Conservation (phyloP, 2,113 vertebrate species). For the Megaptera novaeangliae region DNA sequence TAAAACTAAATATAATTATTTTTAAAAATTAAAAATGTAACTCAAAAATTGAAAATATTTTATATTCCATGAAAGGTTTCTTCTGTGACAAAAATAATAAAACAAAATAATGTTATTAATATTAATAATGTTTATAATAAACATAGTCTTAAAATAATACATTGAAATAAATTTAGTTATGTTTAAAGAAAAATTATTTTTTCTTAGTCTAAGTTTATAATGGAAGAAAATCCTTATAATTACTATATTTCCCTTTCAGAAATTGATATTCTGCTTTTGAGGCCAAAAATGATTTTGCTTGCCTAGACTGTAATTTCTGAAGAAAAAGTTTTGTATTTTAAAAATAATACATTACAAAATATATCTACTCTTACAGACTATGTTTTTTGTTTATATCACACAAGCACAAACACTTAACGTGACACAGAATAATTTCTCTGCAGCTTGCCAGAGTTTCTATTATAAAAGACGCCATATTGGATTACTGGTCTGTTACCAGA, state of each 20-base stretch:
- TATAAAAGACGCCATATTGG: constrained; percentile 58
- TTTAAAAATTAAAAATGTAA: neutral
- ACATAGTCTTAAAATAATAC: neutral
- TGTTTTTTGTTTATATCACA: constrained; percentile 16
- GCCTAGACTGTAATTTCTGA: neutral
- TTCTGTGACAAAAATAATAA: constrained; percentile 15
- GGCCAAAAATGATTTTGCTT: neutral
- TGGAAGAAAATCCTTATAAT: neutral
- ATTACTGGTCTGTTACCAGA: constrained; percentile 63
- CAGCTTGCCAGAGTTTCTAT: constrained; percentile 56
- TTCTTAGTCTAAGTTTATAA: neutral
- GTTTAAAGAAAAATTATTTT: neutral
- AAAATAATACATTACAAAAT: constrained; percentile 10
- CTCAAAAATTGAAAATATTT: neutral
- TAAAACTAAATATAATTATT: neutral
- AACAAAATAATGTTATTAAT: neutral
- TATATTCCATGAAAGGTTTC: neutral
- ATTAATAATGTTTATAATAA: neutral
- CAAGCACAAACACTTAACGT: neutral
- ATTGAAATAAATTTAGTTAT: neutral
- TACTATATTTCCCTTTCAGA: neutral
- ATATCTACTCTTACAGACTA: neutral
- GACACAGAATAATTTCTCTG: constrained; percentile 45
- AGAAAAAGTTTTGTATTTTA: neutral
- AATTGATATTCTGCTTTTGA: neutral